Base-by-base conservation (phyloP, 2,113 vertebrate species). In the Gracilinanus agilis region DNA sequence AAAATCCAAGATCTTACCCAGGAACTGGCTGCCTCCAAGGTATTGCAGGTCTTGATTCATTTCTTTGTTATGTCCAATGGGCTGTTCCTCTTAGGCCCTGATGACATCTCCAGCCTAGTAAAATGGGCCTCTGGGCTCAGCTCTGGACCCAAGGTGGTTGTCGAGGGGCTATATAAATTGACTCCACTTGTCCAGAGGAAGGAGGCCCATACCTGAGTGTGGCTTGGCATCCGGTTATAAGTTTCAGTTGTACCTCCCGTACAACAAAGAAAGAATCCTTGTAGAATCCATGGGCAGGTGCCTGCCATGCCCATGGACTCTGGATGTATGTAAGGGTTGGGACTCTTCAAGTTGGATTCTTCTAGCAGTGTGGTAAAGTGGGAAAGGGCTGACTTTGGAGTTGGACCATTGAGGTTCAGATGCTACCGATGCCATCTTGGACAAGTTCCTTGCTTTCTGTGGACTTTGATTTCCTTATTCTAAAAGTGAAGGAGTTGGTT, bases 1-100 rank as follows among this genome's bases (percentile, higher is more conserved):
- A 99, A 98, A 96, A 99, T 99, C 95, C 99, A 99, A 97, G 99
- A 99, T 94, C 99, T 99, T 44, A 98, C 99, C n/a, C 99, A 99
- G 55, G 99, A 99, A 54, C 98, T 99, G 97, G 98, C 99, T 75
- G 92, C 99, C 55, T 98, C 99, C 58, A 99, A 99, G 99, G 99
- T 99, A 99, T 94, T 8, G 4, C 9, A 4, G 0, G 13, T 24
- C 58, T 56, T 90, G 16, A 23, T 9, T 5, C 24, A 13, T 19
- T 13, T 1, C 83, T 88, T 88, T 92, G n/a, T 5, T 16, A 21
- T 16, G 44, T 16, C 58, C 3, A 0, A 13, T 19, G 0, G n/a
- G 3, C 29, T 3, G 11, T 4, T 0, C 3, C 25, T 88, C 1
- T 0, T 16, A 19, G 19, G 9, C 34, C 54, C 89, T 58, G 44